phyloP scores from a whole-genome alignment of 2,888 invertebrate genomes.

The Orthosia cruda region DNA sequence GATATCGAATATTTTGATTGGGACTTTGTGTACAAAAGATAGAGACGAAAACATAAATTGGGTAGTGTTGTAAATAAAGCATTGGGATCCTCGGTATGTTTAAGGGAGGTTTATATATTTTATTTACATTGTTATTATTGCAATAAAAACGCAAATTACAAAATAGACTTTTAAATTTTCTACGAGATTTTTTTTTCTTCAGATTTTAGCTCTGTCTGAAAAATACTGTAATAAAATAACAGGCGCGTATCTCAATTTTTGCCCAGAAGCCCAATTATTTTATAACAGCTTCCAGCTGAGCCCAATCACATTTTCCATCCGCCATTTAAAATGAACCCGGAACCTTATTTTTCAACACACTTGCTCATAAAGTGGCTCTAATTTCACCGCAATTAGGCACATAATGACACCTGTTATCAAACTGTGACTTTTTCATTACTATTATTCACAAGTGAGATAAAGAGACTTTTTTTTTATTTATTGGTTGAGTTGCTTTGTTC shows the following conservation, averaged over 20 bases:
- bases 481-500: too few species aligned
- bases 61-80: background rate
- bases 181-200: too few species aligned
- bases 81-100: background rate
- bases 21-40: slow-evolving; percentile 42
- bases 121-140: background rate
- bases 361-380: too few species aligned
- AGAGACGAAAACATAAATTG: slow-evolving; percentile 4
- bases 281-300: slow-evolving; percentile 27
- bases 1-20: slow-evolving; percentile 43
- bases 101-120: background rate
- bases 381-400: too few species aligned
- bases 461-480: too few species aligned
- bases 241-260: background rate
- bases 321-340: slow-evolving; percentile 28
- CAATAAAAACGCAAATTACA: background rate
- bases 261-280: slow-evolving; percentile 20
- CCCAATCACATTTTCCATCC: slow-evolving; percentile 36
- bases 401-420: too few species aligned
- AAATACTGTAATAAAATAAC: background rate
- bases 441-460: too few species aligned
- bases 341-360: slow-evolving; percentile 35
- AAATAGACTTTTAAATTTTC: background rate
- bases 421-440: too few species aligned
- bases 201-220: background rate